Evolutionary conservation across 2,113 vertebrate genomes (phyloP).

Genomic region (Synodontis membranacea): DNA sequence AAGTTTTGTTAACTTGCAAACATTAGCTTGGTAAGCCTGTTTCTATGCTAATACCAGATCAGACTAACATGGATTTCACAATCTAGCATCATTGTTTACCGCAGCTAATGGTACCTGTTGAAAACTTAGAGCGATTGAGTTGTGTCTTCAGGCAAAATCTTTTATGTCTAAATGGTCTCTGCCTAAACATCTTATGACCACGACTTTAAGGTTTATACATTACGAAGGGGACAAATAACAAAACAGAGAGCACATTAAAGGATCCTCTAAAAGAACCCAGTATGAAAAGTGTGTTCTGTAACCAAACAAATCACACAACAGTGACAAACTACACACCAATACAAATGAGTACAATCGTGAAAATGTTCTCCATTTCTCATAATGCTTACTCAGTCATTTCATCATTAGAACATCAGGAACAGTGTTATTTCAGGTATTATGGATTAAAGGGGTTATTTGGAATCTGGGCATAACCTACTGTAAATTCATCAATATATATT

Average conservation of each 20-base stretch:
- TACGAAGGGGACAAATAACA: neutral
- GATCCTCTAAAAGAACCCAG: neutral
- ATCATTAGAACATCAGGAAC: neutral
- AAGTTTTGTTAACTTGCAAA: neutral
- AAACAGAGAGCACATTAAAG: neutral
- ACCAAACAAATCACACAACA: neutral
- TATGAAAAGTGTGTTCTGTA: neutral
- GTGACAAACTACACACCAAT: neutral
- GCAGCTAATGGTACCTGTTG: neutral
- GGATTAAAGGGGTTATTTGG: too few relatives aligned
- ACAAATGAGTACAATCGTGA: neutral
- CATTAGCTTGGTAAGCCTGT: neutral
- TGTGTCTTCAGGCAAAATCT: neutral
- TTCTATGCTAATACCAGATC: neutral
- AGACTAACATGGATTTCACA: neutral
- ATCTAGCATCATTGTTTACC: neutral
- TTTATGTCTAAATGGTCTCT: neutral
- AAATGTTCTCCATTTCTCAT: neutral
- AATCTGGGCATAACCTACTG: neutral
- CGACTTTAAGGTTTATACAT: neutral
- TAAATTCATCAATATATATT: neutral
- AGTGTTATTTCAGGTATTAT: neutral
- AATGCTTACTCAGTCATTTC: neutral
- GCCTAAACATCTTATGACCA: neutral
- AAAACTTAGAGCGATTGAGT: neutral